These are phyloP conservation scores for Odontamblyopus rebecca DNA, from an alignment of 2,797 vertebrate genomes.

Conservation along the genomic window DNA sequence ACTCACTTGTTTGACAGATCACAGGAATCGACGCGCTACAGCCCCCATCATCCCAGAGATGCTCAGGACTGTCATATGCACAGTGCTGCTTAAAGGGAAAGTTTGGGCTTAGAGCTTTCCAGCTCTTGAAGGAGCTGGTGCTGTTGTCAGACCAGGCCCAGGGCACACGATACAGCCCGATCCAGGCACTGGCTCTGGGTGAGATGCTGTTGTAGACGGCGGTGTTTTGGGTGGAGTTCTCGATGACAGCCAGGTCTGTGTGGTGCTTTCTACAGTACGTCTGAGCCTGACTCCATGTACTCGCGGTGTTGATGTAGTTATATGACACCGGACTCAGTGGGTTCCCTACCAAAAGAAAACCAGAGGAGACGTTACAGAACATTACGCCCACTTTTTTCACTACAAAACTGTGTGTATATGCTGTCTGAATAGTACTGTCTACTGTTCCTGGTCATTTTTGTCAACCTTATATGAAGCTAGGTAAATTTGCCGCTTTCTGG, in stretches of 20 bases:
- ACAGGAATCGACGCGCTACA: fast-evolving
- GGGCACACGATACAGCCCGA: not conserved
- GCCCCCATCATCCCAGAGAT: fast-evolving
- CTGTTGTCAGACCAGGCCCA: conserved; percentile 27
- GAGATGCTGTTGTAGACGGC: not conserved
- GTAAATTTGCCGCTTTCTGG: too few species aligned
- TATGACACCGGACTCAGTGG: not conserved
- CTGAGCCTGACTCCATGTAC: not conserved
- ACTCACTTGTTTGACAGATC: conserved; percentile 26
- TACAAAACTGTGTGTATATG: too few species aligned
- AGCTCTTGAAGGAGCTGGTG: conserved; percentile 2
- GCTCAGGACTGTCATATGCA: fast-evolving
- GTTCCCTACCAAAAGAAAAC: not conserved
- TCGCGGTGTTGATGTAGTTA: fast-evolving
- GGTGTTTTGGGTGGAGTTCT: not conserved
- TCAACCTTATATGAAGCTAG: too few species aligned
- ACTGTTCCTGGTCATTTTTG: too few species aligned
- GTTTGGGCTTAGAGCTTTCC: fast-evolving
- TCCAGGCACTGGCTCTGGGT: fast-evolving
- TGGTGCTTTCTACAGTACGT: conserved; percentile 17
- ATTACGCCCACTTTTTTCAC: too few species aligned
- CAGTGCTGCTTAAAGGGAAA: fast-evolving
- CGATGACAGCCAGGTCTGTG: conserved; percentile 16
- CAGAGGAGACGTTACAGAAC: not conserved
- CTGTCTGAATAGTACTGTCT: too few species aligned